Evolutionary conservation across 30 jellyfish, hydroid and myxozoan genomes (phyloP).

Genomic region (Cassiopea xamachana): DNA sequence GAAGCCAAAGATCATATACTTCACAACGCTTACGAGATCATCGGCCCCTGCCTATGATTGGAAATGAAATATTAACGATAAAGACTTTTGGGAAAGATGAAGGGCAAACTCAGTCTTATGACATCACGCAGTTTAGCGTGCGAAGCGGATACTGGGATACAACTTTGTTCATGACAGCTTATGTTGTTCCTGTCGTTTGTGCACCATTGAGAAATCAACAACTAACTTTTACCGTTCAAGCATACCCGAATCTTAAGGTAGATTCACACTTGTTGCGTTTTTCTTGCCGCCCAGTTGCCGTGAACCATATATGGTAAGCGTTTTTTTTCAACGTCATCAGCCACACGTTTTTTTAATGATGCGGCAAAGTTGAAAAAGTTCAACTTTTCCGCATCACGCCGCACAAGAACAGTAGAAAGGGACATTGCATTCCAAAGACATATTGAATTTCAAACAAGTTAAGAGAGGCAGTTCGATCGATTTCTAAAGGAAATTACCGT

Average conservation of each 20-base stretch:
- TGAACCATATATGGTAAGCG: no score
- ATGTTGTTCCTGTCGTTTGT: conserved; percentile 52
- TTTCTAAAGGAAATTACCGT: no score
- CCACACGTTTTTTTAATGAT: no score
- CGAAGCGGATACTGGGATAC: conserved; percentile 33
- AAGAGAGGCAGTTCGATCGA: no score
- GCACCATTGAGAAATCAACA: conserved; percentile 49
- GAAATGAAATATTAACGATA: conserved; percentile 36
- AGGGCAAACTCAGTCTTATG: conserved; percentile 13
- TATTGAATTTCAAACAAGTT: no score
- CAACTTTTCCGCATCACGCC: no score
- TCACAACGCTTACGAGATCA: conserved; percentile 15
- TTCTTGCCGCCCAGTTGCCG: no score
- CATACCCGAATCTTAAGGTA: background rate
- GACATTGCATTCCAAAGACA: no score
- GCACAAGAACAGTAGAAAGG: no score
- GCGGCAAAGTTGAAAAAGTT: no score
- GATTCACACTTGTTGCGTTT: no score
- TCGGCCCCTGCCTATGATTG: conserved; percentile 44
- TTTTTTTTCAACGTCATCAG: no score
- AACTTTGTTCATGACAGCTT: conserved; percentile 22
- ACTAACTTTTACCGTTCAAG: conserved; percentile 4
- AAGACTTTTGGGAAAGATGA: conserved; percentile 33
- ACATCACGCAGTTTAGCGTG: conserved; percentile 37
- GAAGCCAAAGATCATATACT: conserved; percentile 41